These are phyloP conservation scores for Limnodromus scolopaceus DNA, from an alignment of 2,797 vertebrate genomes.

Conservation along the genomic window DNA sequence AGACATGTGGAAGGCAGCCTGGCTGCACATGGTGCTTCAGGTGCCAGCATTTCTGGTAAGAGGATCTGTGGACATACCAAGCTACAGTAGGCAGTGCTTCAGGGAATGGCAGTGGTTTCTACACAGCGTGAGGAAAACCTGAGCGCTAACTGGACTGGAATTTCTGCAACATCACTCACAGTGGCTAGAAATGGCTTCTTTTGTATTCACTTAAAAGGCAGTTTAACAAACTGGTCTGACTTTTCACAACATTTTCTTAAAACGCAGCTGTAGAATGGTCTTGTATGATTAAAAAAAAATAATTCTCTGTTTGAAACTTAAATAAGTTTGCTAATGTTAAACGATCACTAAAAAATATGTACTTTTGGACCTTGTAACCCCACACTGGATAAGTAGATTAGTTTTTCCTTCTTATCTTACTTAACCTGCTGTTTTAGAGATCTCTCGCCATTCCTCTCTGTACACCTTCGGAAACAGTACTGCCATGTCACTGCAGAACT, in stretches of 20 bases:
- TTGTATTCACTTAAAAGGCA: neutral
- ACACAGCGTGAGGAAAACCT: neutral
- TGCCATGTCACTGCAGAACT: neutral
- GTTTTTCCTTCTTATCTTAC: neutral
- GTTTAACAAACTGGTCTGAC: neutral
- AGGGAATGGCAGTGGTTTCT: neutral
- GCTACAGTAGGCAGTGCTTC: neutral
- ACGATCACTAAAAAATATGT: neutral
- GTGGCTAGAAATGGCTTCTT: neutral
- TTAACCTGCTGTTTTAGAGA: neutral
- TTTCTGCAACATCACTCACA: neutral
- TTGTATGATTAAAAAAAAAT: neutral
- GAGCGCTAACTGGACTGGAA: neutral
- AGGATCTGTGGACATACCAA: accelerated
- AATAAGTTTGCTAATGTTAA: neutral
- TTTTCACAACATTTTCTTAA: neutral
- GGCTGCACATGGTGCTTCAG: neutral
- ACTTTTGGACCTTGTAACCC: neutral
- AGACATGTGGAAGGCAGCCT: neutral
- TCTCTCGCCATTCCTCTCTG: neutral
- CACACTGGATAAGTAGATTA: neutral
- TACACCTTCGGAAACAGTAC: neutral
- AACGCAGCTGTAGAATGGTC: neutral
- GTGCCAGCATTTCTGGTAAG: neutral
- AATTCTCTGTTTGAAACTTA: neutral